Evolutionary conservation across 2,888 invertebrate genomes (phyloP).

Genomic region (Pseudococcus longispinus): DNA sequence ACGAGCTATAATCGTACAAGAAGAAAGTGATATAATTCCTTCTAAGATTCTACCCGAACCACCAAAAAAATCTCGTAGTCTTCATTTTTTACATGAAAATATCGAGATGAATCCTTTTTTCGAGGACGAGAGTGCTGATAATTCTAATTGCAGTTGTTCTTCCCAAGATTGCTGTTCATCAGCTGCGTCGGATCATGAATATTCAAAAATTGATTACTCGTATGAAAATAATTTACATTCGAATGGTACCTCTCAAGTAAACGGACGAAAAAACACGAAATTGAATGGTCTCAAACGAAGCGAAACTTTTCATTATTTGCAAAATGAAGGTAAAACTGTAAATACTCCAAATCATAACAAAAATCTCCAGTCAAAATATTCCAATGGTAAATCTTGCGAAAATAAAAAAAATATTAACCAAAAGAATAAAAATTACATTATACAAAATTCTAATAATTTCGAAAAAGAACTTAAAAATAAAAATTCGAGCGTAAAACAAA

Average conservation of each 20-base stretch:
- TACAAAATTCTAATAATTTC: background rate
- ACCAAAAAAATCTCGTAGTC: constrained; percentile 76
- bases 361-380: background rate
- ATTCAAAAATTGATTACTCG: background rate
- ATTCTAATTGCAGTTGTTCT: constrained; percentile 50
- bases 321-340: constrained; percentile 54
- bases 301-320: constrained; percentile 58
- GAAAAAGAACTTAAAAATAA: constrained; percentile 30
- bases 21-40: constrained; percentile 66
- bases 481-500: background rate
- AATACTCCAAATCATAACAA: background rate
- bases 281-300: constrained; percentile 45
- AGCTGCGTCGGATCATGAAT: constrained; percentile 7
- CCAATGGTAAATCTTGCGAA: background rate
- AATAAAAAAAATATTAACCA: constrained; percentile 11
- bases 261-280: background rate
- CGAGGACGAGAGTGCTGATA: constrained; percentile 64
- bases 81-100: constrained; percentile 66
- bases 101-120: constrained; percentile 61
- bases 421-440: background rate
- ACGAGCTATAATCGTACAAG: constrained; percentile 57
- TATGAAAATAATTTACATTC: background rate
- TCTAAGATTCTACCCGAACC: constrained; percentile 81
- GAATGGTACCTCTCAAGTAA: background rate
- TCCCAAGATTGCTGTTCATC: constrained; percentile 13